These are phyloP conservation scores for Dasyurus viverrinus DNA, from an alignment of 2,113 vertebrate species.

Conservation along the genomic window DNA sequence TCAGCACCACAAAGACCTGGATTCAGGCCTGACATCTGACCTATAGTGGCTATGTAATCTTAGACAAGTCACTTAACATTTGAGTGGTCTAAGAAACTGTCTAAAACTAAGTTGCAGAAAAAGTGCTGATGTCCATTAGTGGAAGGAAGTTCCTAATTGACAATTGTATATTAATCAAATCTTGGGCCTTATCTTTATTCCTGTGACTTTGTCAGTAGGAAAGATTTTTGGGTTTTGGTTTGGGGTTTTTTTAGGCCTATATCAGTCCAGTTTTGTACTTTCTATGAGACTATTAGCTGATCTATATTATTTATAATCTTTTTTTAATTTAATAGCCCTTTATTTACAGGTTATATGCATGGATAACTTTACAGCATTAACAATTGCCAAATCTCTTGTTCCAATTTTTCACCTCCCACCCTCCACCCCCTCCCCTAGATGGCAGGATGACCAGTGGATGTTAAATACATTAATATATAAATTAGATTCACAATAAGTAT, in stretches of 20 bases:
- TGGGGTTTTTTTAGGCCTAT: background rate
- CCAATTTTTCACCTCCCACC: no score
- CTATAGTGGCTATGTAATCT: background rate
- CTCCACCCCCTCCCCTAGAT: no score
- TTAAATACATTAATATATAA: no score
- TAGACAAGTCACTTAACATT: background rate
- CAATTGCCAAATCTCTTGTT: no score
- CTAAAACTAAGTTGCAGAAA: background rate
- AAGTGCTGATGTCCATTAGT: background rate
- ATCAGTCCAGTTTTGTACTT: background rate
- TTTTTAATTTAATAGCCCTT: no score
- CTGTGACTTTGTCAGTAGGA: background rate
- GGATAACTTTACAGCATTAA: no score
- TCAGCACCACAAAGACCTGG: background rate
- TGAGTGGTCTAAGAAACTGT: background rate
- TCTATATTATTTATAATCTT: background rate
- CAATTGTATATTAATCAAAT: background rate
- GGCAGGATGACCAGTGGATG: no score
- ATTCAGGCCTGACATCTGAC: background rate
- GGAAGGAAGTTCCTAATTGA: background rate
- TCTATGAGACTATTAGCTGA: background rate
- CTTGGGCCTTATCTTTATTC: background rate
- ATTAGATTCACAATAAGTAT: no score
- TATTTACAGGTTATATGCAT: no score
- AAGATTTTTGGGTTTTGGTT: background rate